A percentile compares a stretch with the other conserved stretches of the same genome.
phyloP scores from a whole-genome alignment of 2,797 vertebrate genomes.

The Numenius phaeopus region DNA sequence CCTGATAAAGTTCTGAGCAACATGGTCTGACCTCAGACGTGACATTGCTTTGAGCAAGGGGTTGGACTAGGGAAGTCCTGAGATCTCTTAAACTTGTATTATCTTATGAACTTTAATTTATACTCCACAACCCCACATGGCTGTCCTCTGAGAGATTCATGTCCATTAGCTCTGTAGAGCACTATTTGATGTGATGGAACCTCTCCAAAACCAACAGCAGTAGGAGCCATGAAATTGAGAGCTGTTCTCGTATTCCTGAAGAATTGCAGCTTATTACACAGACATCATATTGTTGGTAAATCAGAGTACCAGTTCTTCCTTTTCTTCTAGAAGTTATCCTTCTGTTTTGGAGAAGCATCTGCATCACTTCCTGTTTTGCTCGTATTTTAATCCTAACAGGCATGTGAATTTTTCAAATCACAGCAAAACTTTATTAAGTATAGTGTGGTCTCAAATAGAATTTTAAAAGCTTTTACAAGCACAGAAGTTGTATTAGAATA shows the following conservation, averaged over 20 bases:
- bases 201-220: not conserved
- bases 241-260: not conserved
- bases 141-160: not conserved
- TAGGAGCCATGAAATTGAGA: not conserved
- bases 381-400: not conserved
- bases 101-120: not conserved
- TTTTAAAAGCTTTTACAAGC: not conserved
- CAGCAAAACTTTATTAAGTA: not conserved
- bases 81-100: not conserved
- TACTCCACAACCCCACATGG: not conserved
- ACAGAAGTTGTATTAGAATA: not conserved
- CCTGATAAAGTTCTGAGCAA: not conserved
- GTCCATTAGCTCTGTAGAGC: not conserved
- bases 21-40: not conserved
- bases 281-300: not conserved
- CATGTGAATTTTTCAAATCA: not conserved
- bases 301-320: not conserved
- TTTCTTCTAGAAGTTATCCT: not conserved
- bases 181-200: not conserved
- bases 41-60: not conserved
- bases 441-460: not conserved
- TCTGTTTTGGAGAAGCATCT: not conserved
- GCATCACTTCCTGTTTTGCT: not conserved
- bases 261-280: not conserved
- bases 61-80: not conserved